Conservation (phyloP, 1,140 invertebrate genomes). For the Euwallacea similis region DNA sequence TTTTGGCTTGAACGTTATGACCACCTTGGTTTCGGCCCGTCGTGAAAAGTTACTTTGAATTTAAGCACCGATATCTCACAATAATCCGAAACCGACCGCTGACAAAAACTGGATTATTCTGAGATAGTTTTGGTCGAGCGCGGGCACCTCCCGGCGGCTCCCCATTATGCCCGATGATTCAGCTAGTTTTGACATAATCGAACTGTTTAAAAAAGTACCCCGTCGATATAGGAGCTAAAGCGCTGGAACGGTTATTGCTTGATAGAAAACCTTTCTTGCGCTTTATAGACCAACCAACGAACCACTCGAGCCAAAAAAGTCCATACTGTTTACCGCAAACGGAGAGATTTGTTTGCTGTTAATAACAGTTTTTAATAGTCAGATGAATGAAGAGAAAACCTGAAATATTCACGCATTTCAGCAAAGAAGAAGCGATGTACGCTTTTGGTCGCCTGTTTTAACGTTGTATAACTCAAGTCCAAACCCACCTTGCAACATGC, state of each 20-base stretch:
- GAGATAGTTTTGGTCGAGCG: constrained; percentile 26
- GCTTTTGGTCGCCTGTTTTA: too few relatives aligned
- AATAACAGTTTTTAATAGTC: too few relatives aligned
- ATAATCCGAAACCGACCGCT: not conserved
- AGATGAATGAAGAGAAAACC: too few relatives aligned
- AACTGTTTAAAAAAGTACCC: constrained; percentile 32
- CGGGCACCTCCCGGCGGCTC: constrained; percentile 10
- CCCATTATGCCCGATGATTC: constrained; percentile 30
- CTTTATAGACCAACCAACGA: not conserved
- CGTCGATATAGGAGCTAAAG: constrained; percentile 9
- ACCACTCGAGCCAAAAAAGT: too few relatives aligned
- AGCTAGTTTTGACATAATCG: constrained; percentile 33
- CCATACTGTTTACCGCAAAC: too few relatives aligned
- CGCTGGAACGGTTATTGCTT: constrained; percentile 3
- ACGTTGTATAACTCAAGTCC: too few relatives aligned
- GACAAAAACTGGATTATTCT: constrained; percentile 15
- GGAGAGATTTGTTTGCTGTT: too few relatives aligned
- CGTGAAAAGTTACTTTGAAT: not conserved
- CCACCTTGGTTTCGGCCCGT: not conserved
- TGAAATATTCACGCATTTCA: too few relatives aligned
- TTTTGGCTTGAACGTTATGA: not conserved
- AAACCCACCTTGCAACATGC: too few relatives aligned
- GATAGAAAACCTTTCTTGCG: not conserved
- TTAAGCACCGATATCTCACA: not conserved
- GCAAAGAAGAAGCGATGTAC: too few relatives aligned